Evolutionary conservation across 1,140 invertebrate genomes (phyloP).

Genomic region (Plectrocnemia conspersa): DNA sequence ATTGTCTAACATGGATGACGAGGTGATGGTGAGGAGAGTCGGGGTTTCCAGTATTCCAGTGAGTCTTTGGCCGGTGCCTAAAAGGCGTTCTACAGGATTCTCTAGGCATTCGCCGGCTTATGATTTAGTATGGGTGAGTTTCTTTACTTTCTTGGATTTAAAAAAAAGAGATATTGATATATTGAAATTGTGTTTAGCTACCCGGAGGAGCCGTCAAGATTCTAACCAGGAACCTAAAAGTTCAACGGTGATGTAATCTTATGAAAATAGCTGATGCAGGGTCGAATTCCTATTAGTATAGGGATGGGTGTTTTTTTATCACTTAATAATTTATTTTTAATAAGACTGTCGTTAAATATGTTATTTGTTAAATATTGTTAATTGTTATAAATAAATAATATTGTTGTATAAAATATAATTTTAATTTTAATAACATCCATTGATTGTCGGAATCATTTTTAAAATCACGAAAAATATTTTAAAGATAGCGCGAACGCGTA

Average conservation of each 20-base stretch:
- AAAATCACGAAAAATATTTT: no score
- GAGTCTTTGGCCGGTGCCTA: conserved; percentile 26
- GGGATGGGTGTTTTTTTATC: no score
- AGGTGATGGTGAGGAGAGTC: conserved; percentile 18
- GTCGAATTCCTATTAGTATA: no score
- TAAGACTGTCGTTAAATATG: no score
- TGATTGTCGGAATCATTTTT: no score
- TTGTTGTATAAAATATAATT: no score
- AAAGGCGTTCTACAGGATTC: neutral
- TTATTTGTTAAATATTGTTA: no score
- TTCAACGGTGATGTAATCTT: neutral
- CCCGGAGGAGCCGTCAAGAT: conserved; percentile 24
- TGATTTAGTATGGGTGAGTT: conserved; percentile 24
- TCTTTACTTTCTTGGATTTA: neutral
- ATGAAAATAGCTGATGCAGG: neutral
- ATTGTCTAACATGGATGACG: no score
- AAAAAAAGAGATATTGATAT: neutral
- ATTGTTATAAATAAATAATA: no score
- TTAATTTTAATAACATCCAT: no score
- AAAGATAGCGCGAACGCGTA: no score
- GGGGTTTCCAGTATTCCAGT: conserved; percentile 14
- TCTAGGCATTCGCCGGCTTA: conserved; percentile 12
- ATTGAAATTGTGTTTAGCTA: conserved; percentile 5
- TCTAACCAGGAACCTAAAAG: conserved; percentile 18
- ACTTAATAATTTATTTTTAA: no score